Evolutionary conservation across 2,797 vertebrate genomes (phyloP), one percentile per base, ranked within the genome.

Genomic region (Argyrosomus regius): DNA sequence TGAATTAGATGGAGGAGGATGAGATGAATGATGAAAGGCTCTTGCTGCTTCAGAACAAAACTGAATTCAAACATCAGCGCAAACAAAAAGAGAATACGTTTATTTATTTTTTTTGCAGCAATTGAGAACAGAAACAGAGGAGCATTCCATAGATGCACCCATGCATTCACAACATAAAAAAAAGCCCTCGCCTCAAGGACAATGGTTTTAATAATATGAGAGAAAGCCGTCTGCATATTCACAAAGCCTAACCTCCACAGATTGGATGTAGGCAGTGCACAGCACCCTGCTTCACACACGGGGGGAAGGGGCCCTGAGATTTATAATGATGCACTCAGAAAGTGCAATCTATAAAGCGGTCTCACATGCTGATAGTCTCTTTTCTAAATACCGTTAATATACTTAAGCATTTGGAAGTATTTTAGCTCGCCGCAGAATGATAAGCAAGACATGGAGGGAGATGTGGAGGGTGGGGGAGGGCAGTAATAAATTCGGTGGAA

Each of bases 121-220:
- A 53, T 0, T 43, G 24, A 72, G 49, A 48, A 16, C 50, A 24
- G 26, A 39, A 79, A 77, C 52, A 60, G 24, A 77, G 65, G n/a
- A 61, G 48, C 65, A 76, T 88, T 89, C 85, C 71, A 66, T 5
- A 68, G 45, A 89, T 66, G 84, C 73, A 24, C 0, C 65, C 80
- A 81, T 86, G 85, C 84, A 65, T 78, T 77, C 77, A 78, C 46
- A 75, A 49, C 56, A 64, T 50, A 54, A 85, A 80, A 80, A 26
- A 68, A 75, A 72, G 64, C 22, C 71, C 69, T 80, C 49, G 72
- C 59, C 86, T 81, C 72, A 91, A 90, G 82, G 87, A 91, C 84
- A 90, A 86, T 48, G 80, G 77, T 64, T 85, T 84, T 80, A 82
- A 87, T 83, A 91, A 87, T 52, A 77, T 12, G 80, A 70, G 41